Evolutionary conservation across 2,113 vertebrate genomes (phyloP), one percentile per base, ranked within the genome.

Genomic region (Promerops cafer): DNA sequence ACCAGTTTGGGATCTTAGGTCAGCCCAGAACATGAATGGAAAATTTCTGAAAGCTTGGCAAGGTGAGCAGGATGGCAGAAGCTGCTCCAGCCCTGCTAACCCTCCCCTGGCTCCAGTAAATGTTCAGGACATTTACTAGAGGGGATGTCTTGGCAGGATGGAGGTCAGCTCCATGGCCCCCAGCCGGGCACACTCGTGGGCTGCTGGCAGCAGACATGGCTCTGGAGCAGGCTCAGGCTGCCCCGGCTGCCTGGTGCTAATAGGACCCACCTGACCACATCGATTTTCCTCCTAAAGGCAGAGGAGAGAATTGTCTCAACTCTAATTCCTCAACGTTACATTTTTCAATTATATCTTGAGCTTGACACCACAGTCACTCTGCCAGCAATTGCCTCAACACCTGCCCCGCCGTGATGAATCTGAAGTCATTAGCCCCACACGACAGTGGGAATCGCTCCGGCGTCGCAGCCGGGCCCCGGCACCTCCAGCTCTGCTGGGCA

Each of bases 281-380:
- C 3, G 78, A 96, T 98, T 97, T 97, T 95, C 90, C 94, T 96
- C 84, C 95, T 53, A 78, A 94, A 90, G 91, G 61, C 64, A 0
- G 80, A 91, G 94, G 88, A 91, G 95, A 94, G 95, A 94, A 97
- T 96, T 96, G 97, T 94, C 94, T 96, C 89, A 91, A 91, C 94
- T 81, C 90, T 95, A 97, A 97, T 95, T 97, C 96, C 96, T 96
- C 95, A 96, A 93, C 2, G 86, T 96, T 95, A 89, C 96, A 96
- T 95, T 97, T 97, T 97, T 97, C 97, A 97, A 96, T 97, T 97
- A 98, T 96, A 95, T 93, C 90, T 94, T 83, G 92, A 70, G 92
- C 86, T 71, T 97, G 97, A 97, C 96, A 92, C 82, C 59, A 20
- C 95, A 78, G 95, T 93, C 90, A 90, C 89, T 94, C 90, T 69